These are phyloP conservation scores for Orientallactaga sibirica DNA, from an alignment of 2,797 vertebrate genomes.

Conservation along the genomic window DNA sequence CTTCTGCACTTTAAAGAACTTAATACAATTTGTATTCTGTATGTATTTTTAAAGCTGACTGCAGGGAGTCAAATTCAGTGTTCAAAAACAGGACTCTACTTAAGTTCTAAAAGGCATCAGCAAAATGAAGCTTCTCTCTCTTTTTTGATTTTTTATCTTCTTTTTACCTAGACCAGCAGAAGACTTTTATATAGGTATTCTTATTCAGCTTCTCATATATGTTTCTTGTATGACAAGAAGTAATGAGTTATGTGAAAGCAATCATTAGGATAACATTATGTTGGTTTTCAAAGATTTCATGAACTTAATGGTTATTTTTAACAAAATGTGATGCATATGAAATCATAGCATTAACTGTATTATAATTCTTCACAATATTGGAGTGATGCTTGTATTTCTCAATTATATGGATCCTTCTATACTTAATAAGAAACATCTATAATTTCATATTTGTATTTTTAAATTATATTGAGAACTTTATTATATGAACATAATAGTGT, in stretches of 20 bases:
- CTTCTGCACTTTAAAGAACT: constrained; percentile 59
- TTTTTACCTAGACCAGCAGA: not conserved
- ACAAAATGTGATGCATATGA: not conserved
- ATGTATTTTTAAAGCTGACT: constrained; percentile 59
- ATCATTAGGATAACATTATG: not conserved
- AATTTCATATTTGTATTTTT: not conserved
- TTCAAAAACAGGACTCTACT: constrained; percentile 55
- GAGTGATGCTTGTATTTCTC: not conserved
- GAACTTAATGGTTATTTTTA: not conserved
- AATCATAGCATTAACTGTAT: not conserved
- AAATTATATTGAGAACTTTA: too few relatives aligned
- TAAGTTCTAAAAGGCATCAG: not conserved
- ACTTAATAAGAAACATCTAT: not conserved
- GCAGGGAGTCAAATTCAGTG: constrained; percentile 52
- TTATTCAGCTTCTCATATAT: not conserved
- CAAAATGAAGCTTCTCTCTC: not conserved
- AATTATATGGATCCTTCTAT: not conserved
- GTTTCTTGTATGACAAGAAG: not conserved
- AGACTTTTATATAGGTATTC: not conserved
- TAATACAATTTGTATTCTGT: constrained; percentile 60
- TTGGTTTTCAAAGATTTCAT: not conserved
- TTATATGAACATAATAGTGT: too few relatives aligned
- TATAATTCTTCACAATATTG: not conserved
- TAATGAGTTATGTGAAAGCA: not conserved
- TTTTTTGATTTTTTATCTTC: not conserved